phyloP scores from a whole-genome alignment of 2,888 invertebrate genomes.

The Erebia aethiops region DNA sequence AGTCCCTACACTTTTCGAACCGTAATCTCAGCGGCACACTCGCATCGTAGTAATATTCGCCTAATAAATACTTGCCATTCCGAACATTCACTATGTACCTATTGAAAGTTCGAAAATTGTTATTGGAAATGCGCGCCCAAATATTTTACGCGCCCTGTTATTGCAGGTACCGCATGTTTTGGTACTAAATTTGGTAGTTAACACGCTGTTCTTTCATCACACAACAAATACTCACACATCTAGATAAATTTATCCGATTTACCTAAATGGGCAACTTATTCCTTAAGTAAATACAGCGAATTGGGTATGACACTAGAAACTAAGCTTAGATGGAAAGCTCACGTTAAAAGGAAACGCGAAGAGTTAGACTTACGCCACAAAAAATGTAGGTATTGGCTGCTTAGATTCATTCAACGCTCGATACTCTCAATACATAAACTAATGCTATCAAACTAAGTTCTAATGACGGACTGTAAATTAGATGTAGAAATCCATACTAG shows the following conservation, averaged over 20 bases:
- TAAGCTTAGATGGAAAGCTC: too few relatives aligned
- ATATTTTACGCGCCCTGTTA: constrained; percentile 57
- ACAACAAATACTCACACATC: constrained; percentile 4
- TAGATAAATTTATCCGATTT: not conserved
- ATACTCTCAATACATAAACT: too few relatives aligned
- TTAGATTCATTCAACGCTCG: too few relatives aligned
- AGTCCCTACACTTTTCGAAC: constrained; percentile 53
- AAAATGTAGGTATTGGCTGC: too few relatives aligned
- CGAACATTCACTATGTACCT: constrained; percentile 60
- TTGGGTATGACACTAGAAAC: too few relatives aligned
- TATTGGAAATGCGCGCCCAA: constrained; percentile 64
- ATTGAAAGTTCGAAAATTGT: constrained; percentile 65
- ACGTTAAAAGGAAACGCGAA: too few relatives aligned
- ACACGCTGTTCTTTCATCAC: constrained; percentile 4
- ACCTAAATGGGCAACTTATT: too few relatives aligned
- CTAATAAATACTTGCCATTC: constrained; percentile 74
- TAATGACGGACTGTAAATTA: too few relatives aligned
- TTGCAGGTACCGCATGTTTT: constrained; percentile 45
- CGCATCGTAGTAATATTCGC: constrained; percentile 69
- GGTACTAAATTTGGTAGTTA: constrained; percentile 30
- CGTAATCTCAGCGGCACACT: constrained; percentile 65
- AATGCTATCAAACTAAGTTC: too few relatives aligned
- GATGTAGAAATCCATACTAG: too few relatives aligned
- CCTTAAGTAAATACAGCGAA: too few relatives aligned
- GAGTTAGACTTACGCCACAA: too few relatives aligned